Base-by-base conservation (phyloP, 2,113 vertebrate genomes). In the Motacilla tschutschensis region DNA sequence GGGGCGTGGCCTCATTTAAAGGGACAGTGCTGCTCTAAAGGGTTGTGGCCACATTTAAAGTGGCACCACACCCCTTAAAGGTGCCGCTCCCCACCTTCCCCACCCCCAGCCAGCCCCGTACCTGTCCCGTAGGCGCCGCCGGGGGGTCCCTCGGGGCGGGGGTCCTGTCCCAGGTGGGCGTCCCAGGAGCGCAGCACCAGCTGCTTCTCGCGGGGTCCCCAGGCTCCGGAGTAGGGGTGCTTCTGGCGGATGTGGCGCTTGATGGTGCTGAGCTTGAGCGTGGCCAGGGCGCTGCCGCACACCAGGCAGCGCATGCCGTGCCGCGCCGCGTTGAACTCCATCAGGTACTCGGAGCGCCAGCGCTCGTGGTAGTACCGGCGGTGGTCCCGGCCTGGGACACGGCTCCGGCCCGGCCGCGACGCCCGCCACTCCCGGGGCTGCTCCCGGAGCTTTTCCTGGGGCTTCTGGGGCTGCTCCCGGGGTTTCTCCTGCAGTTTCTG, bases 211-310 rank as follows among this genome's bases (percentile, higher is more conserved):
- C 59, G 69, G 10, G 79, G 59, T 2, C 79, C 79, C 79, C 79
- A 83, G 7, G 31, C 31, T 0, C 79, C 60, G 0, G 80, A 83
- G 60, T 83, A 50, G 36, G 80, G 80, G 7, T 83, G 80, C 0
- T 58, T 83, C 70, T 83, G 80, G 20, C 44, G 80, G 80, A 83
- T 83, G 80, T 83, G 80, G 60, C 80, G 80, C 15, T 83, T 74
- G 80, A 83, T 83, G 60, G 80, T 83, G 80, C 80, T 74, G 70
- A 83, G 80, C 26, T 74, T 83, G 70, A 83, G 80, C 69, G 80
- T 74, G 70, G 80, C 80, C 31, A 74, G 80, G 36, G 51, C 70
- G 17, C 70, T 50, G 60, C 80, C 80, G 43, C 80, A 83, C 25
- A 65, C 69, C 10, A 65, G 80, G 69, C 80, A 83, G 17, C 70